Conservation (phyloP, 2,888 invertebrate genomes). For the Orchestes rusci region DNA sequence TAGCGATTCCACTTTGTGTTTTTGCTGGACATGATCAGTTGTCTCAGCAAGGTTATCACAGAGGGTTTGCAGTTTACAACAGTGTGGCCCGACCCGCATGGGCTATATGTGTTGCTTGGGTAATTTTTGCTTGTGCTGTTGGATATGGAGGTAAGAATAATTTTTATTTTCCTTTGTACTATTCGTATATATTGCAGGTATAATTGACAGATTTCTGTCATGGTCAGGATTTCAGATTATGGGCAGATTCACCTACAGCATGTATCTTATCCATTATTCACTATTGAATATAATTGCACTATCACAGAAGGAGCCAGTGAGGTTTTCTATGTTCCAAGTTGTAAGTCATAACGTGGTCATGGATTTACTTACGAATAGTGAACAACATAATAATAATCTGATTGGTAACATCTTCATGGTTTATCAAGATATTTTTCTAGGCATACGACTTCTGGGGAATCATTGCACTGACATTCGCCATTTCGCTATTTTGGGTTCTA, state of each 20-base stretch:
- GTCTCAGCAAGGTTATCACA: neutral
- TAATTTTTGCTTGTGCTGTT: slow-evolving; percentile 18
- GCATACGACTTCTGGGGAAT: slow-evolving; percentile 45
- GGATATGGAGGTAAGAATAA: slow-evolving; percentile 20
- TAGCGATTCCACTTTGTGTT: neutral
- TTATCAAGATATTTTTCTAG: slow-evolving; percentile 32
- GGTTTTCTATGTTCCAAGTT: slow-evolving; percentile 31
- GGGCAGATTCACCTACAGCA: slow-evolving; percentile 49
- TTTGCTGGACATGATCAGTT: neutral
- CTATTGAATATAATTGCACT: slow-evolving; percentile 19
- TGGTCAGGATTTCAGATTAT: slow-evolving; percentile 47
- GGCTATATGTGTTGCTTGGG: slow-evolving; percentile 21
- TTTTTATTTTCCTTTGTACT: neutral
- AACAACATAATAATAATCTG: no score
- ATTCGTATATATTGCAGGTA: slow-evolving; percentile 37
- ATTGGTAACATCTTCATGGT: no score
- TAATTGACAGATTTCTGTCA: slow-evolving; percentile 48
- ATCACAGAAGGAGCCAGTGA: slow-evolving; percentile 25
- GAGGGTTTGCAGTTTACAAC: slow-evolving; percentile 26
- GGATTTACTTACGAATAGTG: no score
- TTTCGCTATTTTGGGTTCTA: slow-evolving; percentile 43
- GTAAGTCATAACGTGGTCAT: no score
- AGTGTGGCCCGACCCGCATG: slow-evolving; percentile 29
- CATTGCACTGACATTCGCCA: slow-evolving; percentile 38
- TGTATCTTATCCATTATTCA: slow-evolving; percentile 47